Evolutionary conservation across 2,113 vertebrate species (phyloP).

Genomic region (Paramormyrops kingsleyae): DNA sequence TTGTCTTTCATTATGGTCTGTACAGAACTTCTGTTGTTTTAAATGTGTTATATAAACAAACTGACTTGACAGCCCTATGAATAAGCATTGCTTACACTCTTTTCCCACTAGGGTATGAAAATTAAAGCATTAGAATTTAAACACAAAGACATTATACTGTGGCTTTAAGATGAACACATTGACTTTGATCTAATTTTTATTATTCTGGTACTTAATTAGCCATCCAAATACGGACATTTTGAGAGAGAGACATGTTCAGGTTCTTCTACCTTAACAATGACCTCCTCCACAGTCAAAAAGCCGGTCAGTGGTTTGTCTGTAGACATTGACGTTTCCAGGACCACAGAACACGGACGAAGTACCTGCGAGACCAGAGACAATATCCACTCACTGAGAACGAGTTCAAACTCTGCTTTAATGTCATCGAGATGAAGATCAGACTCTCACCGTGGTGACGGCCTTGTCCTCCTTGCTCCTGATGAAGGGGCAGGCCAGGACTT

Average conservation of each 20-base stretch:
- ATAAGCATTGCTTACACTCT: neutral
- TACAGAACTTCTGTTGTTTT: too few species aligned
- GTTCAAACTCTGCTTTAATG: neutral
- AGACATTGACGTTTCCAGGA: constrained; percentile 63
- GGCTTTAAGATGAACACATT: too few species aligned
- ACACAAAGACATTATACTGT: neutral
- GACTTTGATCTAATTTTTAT: neutral
- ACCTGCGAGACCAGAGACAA: constrained; percentile 59
- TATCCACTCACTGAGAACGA: neutral
- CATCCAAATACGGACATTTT: neutral
- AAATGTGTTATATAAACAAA: too few species aligned
- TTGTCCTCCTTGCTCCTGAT: constrained; percentile 63
- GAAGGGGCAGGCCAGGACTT: constrained; percentile 85
- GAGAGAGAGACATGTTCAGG: neutral
- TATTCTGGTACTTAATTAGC: neutral
- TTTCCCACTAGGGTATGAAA: neutral
- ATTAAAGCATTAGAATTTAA: neutral
- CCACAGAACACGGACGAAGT: constrained; percentile 77
- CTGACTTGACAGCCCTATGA: neutral
- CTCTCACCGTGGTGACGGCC: constrained; percentile 75
- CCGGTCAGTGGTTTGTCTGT: constrained; percentile 56
- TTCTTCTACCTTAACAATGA: constrained; percentile 75
- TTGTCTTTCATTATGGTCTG: too few species aligned
- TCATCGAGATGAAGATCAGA: neutral
- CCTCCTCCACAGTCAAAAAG: constrained; percentile 70